A percentile compares a stretch with the other conserved stretches of the same genome.
These are phyloP conservation scores for Cottus gobio DNA, from an alignment of 2,113 vertebrate genomes.

Conservation along the genomic window DNA sequence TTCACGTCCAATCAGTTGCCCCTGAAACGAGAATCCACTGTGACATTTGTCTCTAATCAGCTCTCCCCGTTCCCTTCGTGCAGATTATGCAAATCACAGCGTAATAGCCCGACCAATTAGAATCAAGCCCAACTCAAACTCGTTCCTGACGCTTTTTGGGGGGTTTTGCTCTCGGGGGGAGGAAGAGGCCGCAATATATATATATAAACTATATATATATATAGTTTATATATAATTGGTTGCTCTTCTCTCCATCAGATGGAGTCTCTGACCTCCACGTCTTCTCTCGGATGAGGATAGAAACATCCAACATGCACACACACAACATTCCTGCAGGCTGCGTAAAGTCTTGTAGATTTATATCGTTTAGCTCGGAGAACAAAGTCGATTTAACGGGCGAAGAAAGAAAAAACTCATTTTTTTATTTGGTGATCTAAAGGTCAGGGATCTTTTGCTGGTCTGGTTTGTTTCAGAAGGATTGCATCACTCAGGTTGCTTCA, in stretches of 20 bases:
- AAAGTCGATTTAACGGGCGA: constrained; percentile 34
- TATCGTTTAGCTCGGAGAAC: constrained; percentile 27
- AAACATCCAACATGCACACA: not conserved
- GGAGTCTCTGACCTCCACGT: constrained; percentile 5
- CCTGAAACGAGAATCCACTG: constrained; percentile 60
- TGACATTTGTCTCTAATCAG: constrained; percentile 77
- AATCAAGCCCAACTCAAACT: constrained; percentile 43
- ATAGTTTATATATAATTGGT: not conserved
- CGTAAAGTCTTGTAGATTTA: not conserved
- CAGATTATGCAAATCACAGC: constrained; percentile 73
- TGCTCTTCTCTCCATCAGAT: constrained; percentile 33
- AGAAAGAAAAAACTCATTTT: constrained; percentile 11
- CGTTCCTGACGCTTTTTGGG: not conserved
- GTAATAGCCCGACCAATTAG: constrained; percentile 52
- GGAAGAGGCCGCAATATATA: constrained; percentile 13
- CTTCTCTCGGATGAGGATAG: not conserved
- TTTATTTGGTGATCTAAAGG: constrained; percentile 31
- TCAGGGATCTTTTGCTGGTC: constrained; percentile 11
- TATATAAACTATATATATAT: too few species aligned
- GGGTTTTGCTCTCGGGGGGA: constrained; percentile 7
- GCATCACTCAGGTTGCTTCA: constrained; percentile 7
- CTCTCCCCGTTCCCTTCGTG: constrained; percentile 11
- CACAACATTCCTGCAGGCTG: not conserved
- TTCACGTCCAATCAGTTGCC: constrained; percentile 65
- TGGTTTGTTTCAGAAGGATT: constrained; percentile 39